Evolutionary conservation across 2,888 invertebrate genomes (phyloP), one percentile per base, ranked within the genome.

Genomic region (Alentia gelatinosa): DNA sequence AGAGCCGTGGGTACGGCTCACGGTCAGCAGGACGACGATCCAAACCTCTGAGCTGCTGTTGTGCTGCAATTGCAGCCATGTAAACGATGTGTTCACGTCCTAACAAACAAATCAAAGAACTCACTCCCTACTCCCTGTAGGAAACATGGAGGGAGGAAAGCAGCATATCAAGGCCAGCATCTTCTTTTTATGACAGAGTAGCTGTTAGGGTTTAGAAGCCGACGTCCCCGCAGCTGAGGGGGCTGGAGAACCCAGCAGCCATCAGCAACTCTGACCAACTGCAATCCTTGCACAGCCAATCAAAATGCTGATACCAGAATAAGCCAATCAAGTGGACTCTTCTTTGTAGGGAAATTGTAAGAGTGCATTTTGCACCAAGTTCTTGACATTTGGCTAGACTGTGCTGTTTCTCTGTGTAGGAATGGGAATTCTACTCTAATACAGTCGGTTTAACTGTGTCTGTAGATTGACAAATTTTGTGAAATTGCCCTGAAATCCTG

Each of bases 1-100:
- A 86, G 7, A 30, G 86, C 33, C 30, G 86, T 23, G 86, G 47
- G 47, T 30, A 47, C 47, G 26, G 50, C 33, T 26, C 47, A 30
- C 15, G 86, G 37, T 79, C 79, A 39, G n/a, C n/a, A n/a, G 15
- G 37, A 39, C 35, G 79, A 12, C 79, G 79, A 26, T 86, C 86
- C 86, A 86, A 86, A 30, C 86, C 86, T 9, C 15, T 86, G 26
- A 86, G 86, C 50, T 86, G 86, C 30, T 86, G 86, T 30, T 86
- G 86, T 35, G 86, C 86, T 5, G 86, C 86, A 5, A 26, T 86
- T 26, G 35, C 35, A 47, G 86, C 86, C 86, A 86, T 86, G 86
- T 86, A 35, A n/a, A n/a, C n/a, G n/a, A 79, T 79, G 79, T 79
- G 79, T 79, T 79, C 79, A 79, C 30, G 79, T 79, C 23, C 79